phyloP scores from a whole-genome alignment of 2,888 invertebrate species.

The Leucania comma region DNA sequence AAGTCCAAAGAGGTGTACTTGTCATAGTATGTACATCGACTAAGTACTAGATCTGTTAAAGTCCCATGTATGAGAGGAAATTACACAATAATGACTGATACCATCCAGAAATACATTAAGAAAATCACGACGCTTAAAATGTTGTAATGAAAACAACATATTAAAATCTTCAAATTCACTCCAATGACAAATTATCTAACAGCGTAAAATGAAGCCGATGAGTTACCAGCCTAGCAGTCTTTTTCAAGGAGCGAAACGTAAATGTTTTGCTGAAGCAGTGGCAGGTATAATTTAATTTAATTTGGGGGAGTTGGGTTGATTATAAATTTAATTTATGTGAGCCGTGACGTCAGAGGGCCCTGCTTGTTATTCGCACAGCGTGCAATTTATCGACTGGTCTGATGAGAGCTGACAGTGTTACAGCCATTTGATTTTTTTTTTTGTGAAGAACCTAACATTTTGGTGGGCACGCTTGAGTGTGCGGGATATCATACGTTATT shows the following conservation, averaged over 20 bases:
- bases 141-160: constrained; percentile 20
- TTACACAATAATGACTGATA: neutral
- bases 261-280: constrained; percentile 85
- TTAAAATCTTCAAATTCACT: constrained; percentile 50
- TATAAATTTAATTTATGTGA: constrained; percentile 89
- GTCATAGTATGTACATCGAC: too few species aligned
- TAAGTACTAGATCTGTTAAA: neutral
- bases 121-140: neutral
- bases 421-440: constrained; percentile 69
- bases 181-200: constrained; percentile 74
- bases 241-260: constrained; percentile 82
- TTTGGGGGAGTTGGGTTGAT: constrained; percentile 85
- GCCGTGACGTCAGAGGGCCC: constrained; percentile 78
- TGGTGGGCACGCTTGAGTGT: neutral
- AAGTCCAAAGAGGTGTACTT: too few species aligned
- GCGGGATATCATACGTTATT: neutral
- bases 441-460: constrained; percentile 57
- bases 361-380: constrained; percentile 84
- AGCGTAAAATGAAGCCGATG: constrained; percentile 76
- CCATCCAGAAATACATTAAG: neutral
- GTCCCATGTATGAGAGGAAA: neutral
- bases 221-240: constrained; percentile 72
- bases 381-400: constrained; percentile 82
- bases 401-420: constrained; percentile 79
- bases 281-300: constrained; percentile 88